Evolutionary conservation across 2,797 vertebrate genomes (phyloP).

Genomic region (Limnodromus scolopaceus): DNA sequence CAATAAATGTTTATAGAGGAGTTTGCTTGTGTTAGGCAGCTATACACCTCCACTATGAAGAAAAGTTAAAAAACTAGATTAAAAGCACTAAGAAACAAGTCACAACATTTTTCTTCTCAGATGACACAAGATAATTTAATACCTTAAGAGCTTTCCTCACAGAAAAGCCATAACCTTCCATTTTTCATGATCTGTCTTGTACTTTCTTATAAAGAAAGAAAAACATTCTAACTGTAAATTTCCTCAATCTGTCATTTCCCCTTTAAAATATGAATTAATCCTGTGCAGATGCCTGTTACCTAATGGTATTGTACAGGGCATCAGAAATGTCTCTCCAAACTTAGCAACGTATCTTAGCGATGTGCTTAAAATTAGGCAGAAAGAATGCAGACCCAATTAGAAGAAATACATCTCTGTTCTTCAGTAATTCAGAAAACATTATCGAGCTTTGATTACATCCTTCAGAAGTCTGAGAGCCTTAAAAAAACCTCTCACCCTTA

Average conservation of each 20-base stretch:
- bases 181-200: not conserved
- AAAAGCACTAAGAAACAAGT: not conserved
- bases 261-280: not conserved
- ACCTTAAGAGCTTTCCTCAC: not conserved
- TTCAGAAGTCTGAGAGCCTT: not conserved
- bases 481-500: not conserved
- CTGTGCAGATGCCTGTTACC: not conserved
- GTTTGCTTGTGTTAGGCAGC: not conserved
- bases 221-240: not conserved
- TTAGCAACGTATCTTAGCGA: not conserved
- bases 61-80: not conserved
- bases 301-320: not conserved
- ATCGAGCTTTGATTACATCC: not conserved
- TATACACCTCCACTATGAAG: not conserved
- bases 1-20: not conserved
- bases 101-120: not conserved
- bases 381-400: not conserved
- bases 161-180: not conserved
- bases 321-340: not conserved
- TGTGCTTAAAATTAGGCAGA: not conserved
- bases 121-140: not conserved
- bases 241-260: not conserved
- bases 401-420: not conserved
- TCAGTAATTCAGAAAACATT: not conserved
- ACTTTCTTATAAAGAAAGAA: not conserved